phyloP scores from a whole-genome alignment of 2,797 vertebrate genomes.

The Sebastes elongatus region DNA sequence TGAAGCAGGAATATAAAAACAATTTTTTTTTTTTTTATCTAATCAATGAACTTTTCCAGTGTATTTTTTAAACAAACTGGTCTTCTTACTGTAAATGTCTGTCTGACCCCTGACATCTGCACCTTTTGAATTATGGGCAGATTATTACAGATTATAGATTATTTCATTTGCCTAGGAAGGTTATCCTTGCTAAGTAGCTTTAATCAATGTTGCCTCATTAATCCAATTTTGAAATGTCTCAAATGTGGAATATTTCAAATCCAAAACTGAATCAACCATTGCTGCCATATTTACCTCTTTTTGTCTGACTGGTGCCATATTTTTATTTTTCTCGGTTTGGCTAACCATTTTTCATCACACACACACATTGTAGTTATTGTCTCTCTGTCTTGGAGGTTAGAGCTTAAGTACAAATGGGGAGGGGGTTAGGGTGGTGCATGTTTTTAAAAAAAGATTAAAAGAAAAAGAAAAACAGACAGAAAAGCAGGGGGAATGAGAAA shows the following conservation, averaged over 20 bases:
- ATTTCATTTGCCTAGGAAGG: slow-evolving; percentile 43
- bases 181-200: slow-evolving; percentile 22
- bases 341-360: slow-evolving; percentile 10
- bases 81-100: background rate
- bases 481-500: background rate
- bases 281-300: slow-evolving; percentile 31
- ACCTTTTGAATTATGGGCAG: slow-evolving; percentile 9
- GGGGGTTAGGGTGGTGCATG: background rate
- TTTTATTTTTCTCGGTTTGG: slow-evolving; percentile 10
- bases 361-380: background rate
- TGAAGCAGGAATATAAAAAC: background rate
- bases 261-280: slow-evolving; percentile 1
- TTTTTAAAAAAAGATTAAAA: slow-evolving; percentile 9
- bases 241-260: slow-evolving; percentile 21
- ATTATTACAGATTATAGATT: slow-evolving; percentile 37
- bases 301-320: slow-evolving; percentile 29
- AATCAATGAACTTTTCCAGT: slow-evolving; percentile 3
- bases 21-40: background rate
- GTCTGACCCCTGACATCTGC: background rate
- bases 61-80: background rate
- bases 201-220: slow-evolving; percentile 27
- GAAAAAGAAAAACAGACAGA: background rate
- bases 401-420: background rate
- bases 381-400: background rate
- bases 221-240: slow-evolving; percentile 1